Base-by-base conservation (phyloP, 2,113 vertebrate genomes). In the Rostratula benghalensis region DNA sequence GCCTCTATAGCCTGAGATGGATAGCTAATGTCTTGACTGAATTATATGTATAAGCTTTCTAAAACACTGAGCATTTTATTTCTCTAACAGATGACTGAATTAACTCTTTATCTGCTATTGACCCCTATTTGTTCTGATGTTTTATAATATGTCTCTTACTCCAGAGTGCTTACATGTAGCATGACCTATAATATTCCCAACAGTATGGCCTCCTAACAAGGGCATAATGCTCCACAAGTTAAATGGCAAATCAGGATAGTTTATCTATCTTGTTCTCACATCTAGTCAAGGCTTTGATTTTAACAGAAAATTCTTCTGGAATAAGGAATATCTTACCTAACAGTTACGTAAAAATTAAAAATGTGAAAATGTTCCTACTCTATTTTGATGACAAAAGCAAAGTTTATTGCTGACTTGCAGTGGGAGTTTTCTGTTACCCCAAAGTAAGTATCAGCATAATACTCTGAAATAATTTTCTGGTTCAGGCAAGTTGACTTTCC, bases 381-480 rank as follows among this genome's bases (percentile, higher is more conserved):
- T 80, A 93, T 93, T 93, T 83, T 93, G 76, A 80, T 83, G 89
- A 73, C 71, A 93, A 95, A 95, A 86, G 68, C 77, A 81, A 87
- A 83, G 79, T 92, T 83, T 76, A 46, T 81, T 89, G 79, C 76
- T 57, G 89, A 92, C 71, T 93, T 74, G 76, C 71, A 81, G 57
- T 77, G 51, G 60, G 63, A 93, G 15, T 81, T 88, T 95, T 93
- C 76, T 4, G 9, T 67, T 92, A 74, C 45, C 75, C 71, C 51
- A 50, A 87, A 93, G 75, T 93, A 87, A 88, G 45, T 85, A 95
- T 85, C 75, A 90, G 60, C 79, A 53, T 93, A 95, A 91, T 82
- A 74, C 63, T 73, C 63, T 39, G 73, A 73, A 96, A 95, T 90
- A 73, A 90, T 88, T 93, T 96, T 87, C 83, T 95, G 93, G 89